Evolutionary conservation across 2,888 invertebrate species (phyloP), one percentile per base, ranked within the genome.

Genomic region (Tuta absoluta): DNA sequence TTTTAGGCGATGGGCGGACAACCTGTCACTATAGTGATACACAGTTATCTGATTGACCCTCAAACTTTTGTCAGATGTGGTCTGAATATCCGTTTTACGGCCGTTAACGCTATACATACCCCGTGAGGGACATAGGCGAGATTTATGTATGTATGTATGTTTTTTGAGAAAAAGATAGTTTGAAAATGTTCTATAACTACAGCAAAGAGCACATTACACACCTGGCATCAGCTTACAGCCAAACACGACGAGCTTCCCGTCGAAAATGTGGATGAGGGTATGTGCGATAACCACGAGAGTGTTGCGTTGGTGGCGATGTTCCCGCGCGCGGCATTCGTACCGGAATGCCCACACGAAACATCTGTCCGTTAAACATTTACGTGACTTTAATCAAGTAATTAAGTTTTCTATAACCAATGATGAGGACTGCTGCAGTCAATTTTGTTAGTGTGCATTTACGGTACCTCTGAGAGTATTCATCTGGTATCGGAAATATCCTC

Each of bases 271-370:
- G 8, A 84, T 69, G 56, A 91, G 69, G 1, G 70, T 73, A 0
- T 73, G 68, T 0, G 75, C 72, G 12, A 90, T 72, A 5, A 81
- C 81, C 0, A 86, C 81, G 24, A 91, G 70, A 0, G 84, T 81
- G n/a, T 67, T 80, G 41, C 90, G 74, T 66, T 87, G 71, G 61
- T 86, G 84, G 0, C 72, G 72, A 63, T 83, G 88, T 0, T 75
- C 81, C 0, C 82, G 76, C 1, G 86, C 85, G 1, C 87, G 80
- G 66, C 90, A 90, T 64, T 87, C 89, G 63, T 82, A 87, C 0
- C 89, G 83, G 65, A 81, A 86, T 1, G 82, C 87, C 90, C 89
- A 91, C 4, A 81, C 72, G 64, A 88, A 88, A 66, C 89, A 91
- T 38, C 91, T 91, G 56, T 24, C 23, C 19, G 5, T 67, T 14